phyloP scores from a whole-genome alignment of 2,797 vertebrate species.

The Monodelphis domestica region DNA sequence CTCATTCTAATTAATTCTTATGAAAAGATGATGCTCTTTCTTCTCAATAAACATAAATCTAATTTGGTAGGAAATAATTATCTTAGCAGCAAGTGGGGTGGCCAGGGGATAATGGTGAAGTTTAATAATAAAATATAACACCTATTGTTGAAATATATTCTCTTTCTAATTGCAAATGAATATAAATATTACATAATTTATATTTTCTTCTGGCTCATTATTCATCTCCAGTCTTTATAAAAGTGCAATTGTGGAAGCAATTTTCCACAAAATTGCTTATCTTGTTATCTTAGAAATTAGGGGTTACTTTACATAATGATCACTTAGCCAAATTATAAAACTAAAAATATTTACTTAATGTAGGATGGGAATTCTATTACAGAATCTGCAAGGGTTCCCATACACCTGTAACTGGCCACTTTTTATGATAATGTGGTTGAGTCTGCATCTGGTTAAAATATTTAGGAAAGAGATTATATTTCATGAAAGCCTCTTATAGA shows the following conservation, averaged over 20 bases:
- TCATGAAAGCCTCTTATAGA: background rate
- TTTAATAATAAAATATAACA: slow-evolving; percentile 39
- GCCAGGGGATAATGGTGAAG: background rate
- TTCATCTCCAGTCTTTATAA: slow-evolving; percentile 21
- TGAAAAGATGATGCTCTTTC: background rate
- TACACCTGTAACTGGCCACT: background rate
- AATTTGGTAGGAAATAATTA: background rate
- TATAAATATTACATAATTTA: slow-evolving; percentile 24
- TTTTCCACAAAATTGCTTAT: slow-evolving; percentile 26
- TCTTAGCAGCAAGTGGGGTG: slow-evolving; percentile 12
- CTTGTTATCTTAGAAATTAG: slow-evolving; percentile 20
- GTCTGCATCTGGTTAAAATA: background rate
- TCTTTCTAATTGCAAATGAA: slow-evolving; percentile 27
- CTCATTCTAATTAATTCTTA: slow-evolving; percentile 9
- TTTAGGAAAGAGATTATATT: background rate
- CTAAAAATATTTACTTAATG: background rate
- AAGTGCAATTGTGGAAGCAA: slow-evolving; percentile 23
- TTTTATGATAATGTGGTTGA: background rate
- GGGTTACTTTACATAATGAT: background rate
- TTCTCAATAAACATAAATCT: slow-evolving; percentile 31
- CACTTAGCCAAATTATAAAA: background rate
- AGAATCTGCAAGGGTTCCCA: background rate
- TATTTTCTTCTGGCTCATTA: slow-evolving; percentile 15
- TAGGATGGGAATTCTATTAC: background rate
- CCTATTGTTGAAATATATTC: slow-evolving; percentile 40